These are phyloP conservation scores for Leptinotarsa haldemani DNA, from an alignment of 2,888 invertebrate genomes.

Conservation along the genomic window DNA sequence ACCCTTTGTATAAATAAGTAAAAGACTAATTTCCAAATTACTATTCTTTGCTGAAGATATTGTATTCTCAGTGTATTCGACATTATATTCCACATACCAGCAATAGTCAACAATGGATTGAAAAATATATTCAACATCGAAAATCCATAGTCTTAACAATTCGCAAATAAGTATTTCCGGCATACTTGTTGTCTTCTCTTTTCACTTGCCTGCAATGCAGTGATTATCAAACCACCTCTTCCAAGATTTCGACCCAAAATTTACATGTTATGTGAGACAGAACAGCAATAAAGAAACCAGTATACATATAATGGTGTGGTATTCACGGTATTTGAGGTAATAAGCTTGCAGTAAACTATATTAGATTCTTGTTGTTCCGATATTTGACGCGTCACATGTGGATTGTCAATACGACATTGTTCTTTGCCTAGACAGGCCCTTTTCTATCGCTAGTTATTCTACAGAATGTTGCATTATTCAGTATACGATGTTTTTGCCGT, in stretches of 20 bases:
- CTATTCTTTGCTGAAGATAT: no score
- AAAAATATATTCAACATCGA: no score
- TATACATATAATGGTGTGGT: constrained; percentile 36
- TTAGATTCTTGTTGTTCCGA: constrained; percentile 41
- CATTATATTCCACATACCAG: no score
- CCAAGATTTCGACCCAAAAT: constrained; percentile 59
- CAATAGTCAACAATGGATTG: no score
- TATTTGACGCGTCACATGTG: constrained; percentile 38
- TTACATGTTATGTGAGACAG: constrained; percentile 40
- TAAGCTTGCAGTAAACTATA: constrained; percentile 39
- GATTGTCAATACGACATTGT: constrained; percentile 29
- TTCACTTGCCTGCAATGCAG: constrained; percentile 3
- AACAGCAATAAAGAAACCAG: constrained; percentile 38
- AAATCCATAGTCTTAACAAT: no score
- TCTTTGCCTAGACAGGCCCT: not conserved
- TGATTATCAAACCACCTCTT: constrained; percentile 9
- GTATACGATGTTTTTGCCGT: not conserved
- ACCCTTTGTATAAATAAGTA: no score
- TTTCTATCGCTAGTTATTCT: constrained; percentile 1
- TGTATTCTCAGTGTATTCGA: no score
- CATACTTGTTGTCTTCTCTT: no score
- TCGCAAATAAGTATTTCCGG: no score
- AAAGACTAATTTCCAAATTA: no score
- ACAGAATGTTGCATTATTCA: not conserved
- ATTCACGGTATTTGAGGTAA: constrained; percentile 39